Conservation (phyloP, 2,113 vertebrate species). For the Polypterus senegalus region DNA sequence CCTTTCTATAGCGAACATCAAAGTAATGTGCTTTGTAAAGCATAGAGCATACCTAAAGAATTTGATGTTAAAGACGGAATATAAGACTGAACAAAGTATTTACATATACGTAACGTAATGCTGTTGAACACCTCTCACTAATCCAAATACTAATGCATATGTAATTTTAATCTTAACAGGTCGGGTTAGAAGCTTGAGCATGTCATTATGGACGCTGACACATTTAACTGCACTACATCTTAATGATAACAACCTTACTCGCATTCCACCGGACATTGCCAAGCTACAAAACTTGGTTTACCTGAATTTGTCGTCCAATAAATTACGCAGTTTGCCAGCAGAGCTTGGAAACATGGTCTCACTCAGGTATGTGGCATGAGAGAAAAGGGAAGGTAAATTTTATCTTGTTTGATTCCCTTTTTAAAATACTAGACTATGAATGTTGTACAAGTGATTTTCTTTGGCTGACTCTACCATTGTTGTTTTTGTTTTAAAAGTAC, state of each 20-base stretch:
- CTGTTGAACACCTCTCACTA: too few relatives aligned
- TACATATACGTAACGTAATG: too few relatives aligned
- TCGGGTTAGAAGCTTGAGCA: conserved; percentile 86
- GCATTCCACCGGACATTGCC: conserved; percentile 95
- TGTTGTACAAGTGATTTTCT: too few relatives aligned
- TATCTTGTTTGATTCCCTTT: too few relatives aligned
- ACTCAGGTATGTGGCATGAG: conserved; percentile 72
- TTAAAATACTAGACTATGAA: too few relatives aligned
- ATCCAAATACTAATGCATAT: too few relatives aligned
- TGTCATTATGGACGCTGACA: conserved; percentile 85
- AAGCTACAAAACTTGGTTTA: conserved; percentile 94
- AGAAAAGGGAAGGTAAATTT: too few relatives aligned
- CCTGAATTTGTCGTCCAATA: conserved; percentile 97
- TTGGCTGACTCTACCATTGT: too few relatives aligned
- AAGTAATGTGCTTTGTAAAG: too few relatives aligned
- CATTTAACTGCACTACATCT: conserved; percentile 94
- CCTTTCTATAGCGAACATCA: too few relatives aligned
- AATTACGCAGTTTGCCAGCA: conserved; percentile 96
- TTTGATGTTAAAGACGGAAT: background rate
- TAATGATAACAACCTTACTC: conserved; percentile 93
- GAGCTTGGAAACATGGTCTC: conserved; percentile 98
- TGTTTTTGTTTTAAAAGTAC: too few relatives aligned
- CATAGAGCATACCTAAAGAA: too few relatives aligned
- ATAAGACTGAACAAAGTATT: background rate
- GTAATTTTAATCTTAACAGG: conserved; percentile 47